phyloP scores from a whole-genome alignment of 1,140 invertebrate genomes.

The Homarus americanus region DNA sequence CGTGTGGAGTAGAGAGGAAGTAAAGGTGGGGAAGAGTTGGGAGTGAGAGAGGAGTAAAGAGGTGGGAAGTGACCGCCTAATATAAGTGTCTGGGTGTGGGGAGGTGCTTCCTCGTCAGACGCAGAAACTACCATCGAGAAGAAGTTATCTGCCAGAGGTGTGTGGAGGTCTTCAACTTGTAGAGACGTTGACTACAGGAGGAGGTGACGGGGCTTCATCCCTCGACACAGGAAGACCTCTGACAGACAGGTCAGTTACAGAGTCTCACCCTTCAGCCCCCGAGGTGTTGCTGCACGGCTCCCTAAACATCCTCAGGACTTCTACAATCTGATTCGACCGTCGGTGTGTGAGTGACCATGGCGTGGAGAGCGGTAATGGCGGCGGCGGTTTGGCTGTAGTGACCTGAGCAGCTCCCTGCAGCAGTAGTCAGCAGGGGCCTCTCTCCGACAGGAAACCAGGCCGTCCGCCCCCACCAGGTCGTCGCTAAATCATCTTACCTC shows the following conservation, averaged over 20 bases:
- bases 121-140: too few species aligned
- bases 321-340: background rate
- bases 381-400: background rate
- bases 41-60: too few species aligned
- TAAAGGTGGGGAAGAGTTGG: too few species aligned
- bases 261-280: background rate
- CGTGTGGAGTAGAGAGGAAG: too few species aligned
- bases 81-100: too few species aligned
- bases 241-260: background rate
- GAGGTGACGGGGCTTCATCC: too few species aligned
- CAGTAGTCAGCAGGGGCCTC: background rate
- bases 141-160: background rate
- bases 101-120: too few species aligned
- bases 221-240: background rate
- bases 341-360: background rate
- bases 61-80: too few species aligned
- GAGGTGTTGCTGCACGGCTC: background rate
- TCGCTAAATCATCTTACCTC: slow-evolving; percentile 12
- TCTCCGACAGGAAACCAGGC: slow-evolving; percentile 17
- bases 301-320: background rate
- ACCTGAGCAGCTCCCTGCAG: background rate
- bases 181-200: too few species aligned
- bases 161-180: too few species aligned
- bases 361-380: slow-evolving; percentile 19
- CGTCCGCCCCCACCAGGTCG: slow-evolving; percentile 17